A percentile compares a stretch with the other conserved stretches of the same genome.
Conservation (phyloP, 2,113 vertebrate genomes). For the Saccopteryx leptura region DNA sequence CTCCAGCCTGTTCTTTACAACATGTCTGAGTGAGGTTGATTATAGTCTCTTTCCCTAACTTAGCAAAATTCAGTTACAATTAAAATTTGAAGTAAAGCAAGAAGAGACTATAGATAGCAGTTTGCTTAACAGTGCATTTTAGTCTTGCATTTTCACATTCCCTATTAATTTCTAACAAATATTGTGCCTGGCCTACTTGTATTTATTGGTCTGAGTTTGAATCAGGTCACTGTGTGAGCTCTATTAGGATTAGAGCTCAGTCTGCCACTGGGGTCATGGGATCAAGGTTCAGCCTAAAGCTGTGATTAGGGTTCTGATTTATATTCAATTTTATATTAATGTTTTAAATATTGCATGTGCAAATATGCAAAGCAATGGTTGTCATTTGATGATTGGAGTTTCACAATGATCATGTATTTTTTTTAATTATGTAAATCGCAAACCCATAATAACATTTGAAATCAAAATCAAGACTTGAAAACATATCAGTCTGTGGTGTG, state of each 20-base stretch:
- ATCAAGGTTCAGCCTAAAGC: background rate
- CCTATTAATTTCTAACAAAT: slow-evolving; percentile 41
- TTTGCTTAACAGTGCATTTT: slow-evolving; percentile 24
- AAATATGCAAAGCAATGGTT: background rate
- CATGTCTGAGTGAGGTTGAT: slow-evolving; percentile 47
- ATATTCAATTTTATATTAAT: background rate
- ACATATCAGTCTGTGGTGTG: background rate
- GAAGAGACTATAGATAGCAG: background rate
- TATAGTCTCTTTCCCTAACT: slow-evolving; percentile 59
- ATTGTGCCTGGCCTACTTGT: background rate
- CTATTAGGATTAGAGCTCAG: background rate
- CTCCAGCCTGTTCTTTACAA: slow-evolving; percentile 57
- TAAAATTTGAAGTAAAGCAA: slow-evolving; percentile 48
- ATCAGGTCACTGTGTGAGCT: slow-evolving; percentile 23
- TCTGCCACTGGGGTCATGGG: background rate
- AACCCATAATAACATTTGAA: background rate
- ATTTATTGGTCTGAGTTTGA: slow-evolving; percentile 4
- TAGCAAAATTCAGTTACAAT: slow-evolving; percentile 56
- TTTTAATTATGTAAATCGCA: slow-evolving; percentile 18
- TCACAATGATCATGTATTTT: background rate
- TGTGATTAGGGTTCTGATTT: slow-evolving; percentile 22
- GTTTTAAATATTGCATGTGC: background rate
- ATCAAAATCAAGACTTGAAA: slow-evolving; percentile 52
- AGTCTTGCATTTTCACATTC: background rate
- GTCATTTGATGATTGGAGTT: background rate